Conservation (phyloP, 2,797 vertebrate species). For the Aratinga solstitialis region DNA sequence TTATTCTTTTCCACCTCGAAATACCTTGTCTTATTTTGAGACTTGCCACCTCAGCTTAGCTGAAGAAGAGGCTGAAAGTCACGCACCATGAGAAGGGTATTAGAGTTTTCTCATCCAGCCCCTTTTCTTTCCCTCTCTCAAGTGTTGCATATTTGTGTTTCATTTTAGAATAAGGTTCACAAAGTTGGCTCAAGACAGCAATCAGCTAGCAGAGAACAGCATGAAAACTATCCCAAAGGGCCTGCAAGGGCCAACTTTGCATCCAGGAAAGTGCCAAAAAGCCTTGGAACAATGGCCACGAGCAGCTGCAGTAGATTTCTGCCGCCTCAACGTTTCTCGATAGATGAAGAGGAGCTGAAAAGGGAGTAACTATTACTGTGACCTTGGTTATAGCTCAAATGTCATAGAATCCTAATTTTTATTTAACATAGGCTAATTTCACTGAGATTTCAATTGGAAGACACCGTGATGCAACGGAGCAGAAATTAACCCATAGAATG, state of each 20-base stretch:
- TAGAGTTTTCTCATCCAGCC: background rate
- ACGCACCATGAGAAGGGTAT: background rate
- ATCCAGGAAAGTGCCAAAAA: slow-evolving; percentile 35
- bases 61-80: background rate
- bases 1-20: background rate
- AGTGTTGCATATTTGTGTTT: background rate
- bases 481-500: slow-evolving; percentile 22
- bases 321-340: background rate
- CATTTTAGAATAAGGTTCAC: slow-evolving; percentile 19
- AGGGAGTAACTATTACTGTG: background rate
- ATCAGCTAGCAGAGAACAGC: slow-evolving; percentile 23
- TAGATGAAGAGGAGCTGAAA: background rate
- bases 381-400: slow-evolving; percentile 33
- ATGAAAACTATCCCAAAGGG: slow-evolving; percentile 23
- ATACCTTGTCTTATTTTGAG: background rate
- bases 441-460: background rate
- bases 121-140: background rate
- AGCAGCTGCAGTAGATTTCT: slow-evolving; percentile 48
- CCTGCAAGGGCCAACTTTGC: background rate
- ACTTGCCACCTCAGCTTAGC: background rate
- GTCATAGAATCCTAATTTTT: slow-evolving; percentile 37
- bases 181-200: background rate
- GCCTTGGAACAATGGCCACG: background rate
- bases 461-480: background rate
- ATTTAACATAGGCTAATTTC: background rate